A percentile compares a stretch with the other conserved stretches of the same genome.
Conservation (phyloP, 2,113 vertebrate species). For the Centropristis striata region DNA sequence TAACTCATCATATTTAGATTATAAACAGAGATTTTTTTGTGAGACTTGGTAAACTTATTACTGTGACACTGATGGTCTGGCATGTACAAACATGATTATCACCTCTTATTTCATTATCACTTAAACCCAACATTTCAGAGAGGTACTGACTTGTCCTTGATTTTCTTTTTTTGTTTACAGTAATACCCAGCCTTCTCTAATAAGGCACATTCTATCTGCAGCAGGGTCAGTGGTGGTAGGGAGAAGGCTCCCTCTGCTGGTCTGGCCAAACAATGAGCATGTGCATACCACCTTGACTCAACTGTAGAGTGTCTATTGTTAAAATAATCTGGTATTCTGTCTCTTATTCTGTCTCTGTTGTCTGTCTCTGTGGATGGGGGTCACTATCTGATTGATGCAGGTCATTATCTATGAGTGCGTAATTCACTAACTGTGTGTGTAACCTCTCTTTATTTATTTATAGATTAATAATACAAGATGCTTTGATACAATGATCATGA, state of each 20-base stretch:
- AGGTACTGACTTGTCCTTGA: neutral
- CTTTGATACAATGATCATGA: no score
- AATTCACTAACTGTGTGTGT: no score
- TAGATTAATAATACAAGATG: no score
- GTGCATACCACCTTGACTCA: no score
- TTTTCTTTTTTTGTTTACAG: neutral
- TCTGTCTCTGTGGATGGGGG: no score
- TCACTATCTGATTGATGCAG: no score
- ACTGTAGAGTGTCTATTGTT: no score
- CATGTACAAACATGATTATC: neutral
- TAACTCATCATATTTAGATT: neutral
- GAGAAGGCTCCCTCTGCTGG: constrained; percentile 76
- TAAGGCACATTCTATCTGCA: neutral
- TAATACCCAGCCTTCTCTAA: neutral
- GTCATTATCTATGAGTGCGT: no score
- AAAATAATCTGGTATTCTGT: no score
- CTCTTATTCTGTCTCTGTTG: no score
- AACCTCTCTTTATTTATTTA: no score
- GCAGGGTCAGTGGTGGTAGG: constrained; percentile 29
- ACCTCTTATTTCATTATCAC: neutral
- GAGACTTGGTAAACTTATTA: neutral
- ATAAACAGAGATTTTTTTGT: neutral
- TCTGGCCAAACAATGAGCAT: neutral
- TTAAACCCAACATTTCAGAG: neutral
- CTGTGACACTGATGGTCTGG: neutral